Evolutionary conservation across 2,797 vertebrate species (phyloP), one percentile per base, ranked within the genome.

Genomic region (Fundulus diaphanus): DNA sequence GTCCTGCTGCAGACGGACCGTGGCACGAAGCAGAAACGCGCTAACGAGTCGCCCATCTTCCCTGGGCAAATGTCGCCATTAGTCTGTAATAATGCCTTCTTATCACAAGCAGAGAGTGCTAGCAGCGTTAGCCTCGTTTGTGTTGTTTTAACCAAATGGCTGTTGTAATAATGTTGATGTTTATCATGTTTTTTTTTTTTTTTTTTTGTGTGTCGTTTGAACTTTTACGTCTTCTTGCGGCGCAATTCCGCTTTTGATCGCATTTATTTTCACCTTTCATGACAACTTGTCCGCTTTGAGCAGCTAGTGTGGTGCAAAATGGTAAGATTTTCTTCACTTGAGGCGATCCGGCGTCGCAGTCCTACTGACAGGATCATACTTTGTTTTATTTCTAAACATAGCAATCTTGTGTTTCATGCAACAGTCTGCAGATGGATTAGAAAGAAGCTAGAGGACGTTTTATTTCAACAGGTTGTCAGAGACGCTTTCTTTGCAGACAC

Each of bases 61-160:
- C 57, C 12, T 7, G 31, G 35, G 24, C 1, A n/a, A 37, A 12
- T 24, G 3, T 24, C 7, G 16, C 20, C 5, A 6, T 13, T 48
- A 46, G 1, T 54, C 2, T 24, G 5, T 61, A 79, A 27, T 44
- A 37, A 48, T 12, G 68, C 18, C 40, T 79, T 44, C 78, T 79
- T 85, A 82, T 79, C 90, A 72, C 24, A 76, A 77, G 44, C 59
- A 85, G 42, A 78, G 73, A 49, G 6, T 81, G 88, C 75, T 94
- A 93, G 80, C 90, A 52, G 11, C 44, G 70, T 84, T 92, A 90
- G 90, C 91, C 20, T 81, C 42, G 35, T 72, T 69, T 68, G 61
- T 83, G 88, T 52, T 80, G 27, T 84, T 42, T 76, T 77, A 67
- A 54, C 33, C 37, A 5, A 27, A 68, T 12, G 8, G 33, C 37